These are phyloP conservation scores for Brachypalpus laphriformis DNA, from an alignment of 2,888 invertebrate genomes.

Conservation along the genomic window DNA sequence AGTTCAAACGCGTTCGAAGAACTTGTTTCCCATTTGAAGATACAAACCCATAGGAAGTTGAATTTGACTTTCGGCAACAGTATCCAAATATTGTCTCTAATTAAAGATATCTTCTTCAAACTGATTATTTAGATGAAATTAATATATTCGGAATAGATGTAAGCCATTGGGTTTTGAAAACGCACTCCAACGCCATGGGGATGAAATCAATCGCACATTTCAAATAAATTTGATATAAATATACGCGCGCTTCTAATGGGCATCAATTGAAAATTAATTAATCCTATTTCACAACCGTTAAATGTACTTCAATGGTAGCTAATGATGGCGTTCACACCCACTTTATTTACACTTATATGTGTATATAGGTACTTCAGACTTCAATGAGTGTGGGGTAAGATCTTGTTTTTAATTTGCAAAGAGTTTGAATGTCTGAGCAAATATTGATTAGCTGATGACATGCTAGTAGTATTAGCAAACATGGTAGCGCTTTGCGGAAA, in stretches of 20 bases:
- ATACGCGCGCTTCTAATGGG: neutral
- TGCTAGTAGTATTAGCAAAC: neutral
- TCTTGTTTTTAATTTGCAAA: neutral
- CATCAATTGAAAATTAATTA: neutral
- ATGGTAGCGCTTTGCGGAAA: neutral
- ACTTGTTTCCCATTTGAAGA: neutral
- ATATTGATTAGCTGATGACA: neutral
- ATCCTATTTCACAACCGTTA: neutral
- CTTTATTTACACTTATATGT: neutral
- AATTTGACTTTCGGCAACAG: neutral
- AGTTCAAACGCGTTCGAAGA: neutral
- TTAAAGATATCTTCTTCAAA: neutral
- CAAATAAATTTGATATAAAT: neutral
- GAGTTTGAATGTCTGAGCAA: neutral
- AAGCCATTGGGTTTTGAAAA: neutral
- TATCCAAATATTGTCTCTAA: neutral
- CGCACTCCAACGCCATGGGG: neutral
- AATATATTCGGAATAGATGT: neutral
- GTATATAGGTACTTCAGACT: neutral
- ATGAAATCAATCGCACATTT: neutral
- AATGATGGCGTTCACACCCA: neutral
- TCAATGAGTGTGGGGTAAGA: neutral
- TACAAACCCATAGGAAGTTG: neutral
- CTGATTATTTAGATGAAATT: neutral
- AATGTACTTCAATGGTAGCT: constrained; percentile 8